Base-by-base conservation (phyloP, 1,140 invertebrate genomes). In the Matsumurasca onukii region DNA sequence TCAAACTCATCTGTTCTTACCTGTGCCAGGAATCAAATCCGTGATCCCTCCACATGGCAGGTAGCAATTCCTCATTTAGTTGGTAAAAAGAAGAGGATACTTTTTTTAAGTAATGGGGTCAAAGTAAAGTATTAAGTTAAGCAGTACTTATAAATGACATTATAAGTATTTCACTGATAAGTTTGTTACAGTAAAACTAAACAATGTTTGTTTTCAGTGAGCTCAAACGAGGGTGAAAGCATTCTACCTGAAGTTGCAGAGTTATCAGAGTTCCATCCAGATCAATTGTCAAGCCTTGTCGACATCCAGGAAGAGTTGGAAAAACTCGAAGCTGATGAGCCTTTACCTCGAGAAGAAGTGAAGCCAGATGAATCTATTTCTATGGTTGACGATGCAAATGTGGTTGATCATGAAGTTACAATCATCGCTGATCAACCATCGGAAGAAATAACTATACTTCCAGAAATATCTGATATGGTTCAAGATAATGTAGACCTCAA, bases 281-380 rank as follows among this genome's bases (percentile, higher is more conserved):
- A 71, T 57, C 79, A 82, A 24, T 80, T 81, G 73, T 80, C 82
- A 67, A 76, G 77, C 5, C 73, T 82, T 48, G 79, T 77, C 9
- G 79, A 78, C 64, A 81, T 82, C 68, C 77, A 81, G 73, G 78
- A 78, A 0, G 81, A 81, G 68, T 73, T 82, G 22, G 80, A 82
- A 63, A 79, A 78, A 13, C 80, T 82, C 74, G 79, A 79, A 67
- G 74, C 80, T 15, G 80, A 81, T 25, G 80, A 81, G 75, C 79
- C 80, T 48, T 78, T 80, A 64, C 75, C 78, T 24, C 78, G 75
- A 0, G 78, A 79, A 15, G 79, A 80, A 9, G 73, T 59, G 17
- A 39, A 9, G 34, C 17, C 55, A 29, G 49, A 51, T 22, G 24
- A 20, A 22, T 20, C 17, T 29, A 45, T 65, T 2, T 48, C 62